Base-by-base conservation (phyloP, 2,888 invertebrate species). In the Caenorhabditis parvicauda region DNA sequence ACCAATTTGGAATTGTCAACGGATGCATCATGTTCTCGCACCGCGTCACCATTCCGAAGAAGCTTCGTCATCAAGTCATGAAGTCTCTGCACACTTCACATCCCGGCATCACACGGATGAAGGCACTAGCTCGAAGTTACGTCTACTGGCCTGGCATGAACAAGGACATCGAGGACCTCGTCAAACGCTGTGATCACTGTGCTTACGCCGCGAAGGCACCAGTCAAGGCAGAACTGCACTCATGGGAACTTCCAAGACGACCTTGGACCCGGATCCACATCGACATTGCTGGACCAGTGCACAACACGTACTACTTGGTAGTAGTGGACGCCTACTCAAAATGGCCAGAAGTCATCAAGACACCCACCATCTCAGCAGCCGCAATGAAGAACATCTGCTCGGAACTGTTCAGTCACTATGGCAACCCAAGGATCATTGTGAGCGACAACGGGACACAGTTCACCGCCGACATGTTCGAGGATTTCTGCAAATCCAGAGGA, bases 261-360 rank as follows among this genome's bases (percentile, higher is more conserved):
- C 75, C 77, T 12, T 82, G 81, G 80, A 70, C 81, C 52, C 67
- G 83, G 19, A 60, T 83, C 3, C 83, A 84, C 68, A 70, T 82
- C 19, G 84, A 84, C 66, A 83, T 81, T 71, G 82, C 82, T 14
- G 83, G 82, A 9, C 82, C 81, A 29, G 59, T 81, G 37, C 41
- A 72, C 5, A 75, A 70, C 12, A 56, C 54, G 7, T 76, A 73
- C 70, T 74, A 81, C 28, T 56, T 83, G 3, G 64, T 83, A n/a
- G 64, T 83, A 6, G 77, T 82, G 2, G 83, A 84, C 61, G 72
- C 82, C 9, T 76, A 74, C 60, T 82, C 82, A 0, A 84, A 83
- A 57, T 84, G 82, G 82, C 74, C 80, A 1, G 82, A 83, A 67
- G 76, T 82, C 3, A 46, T 67, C 2, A 21, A 41, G 7, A 64